These are phyloP conservation scores for Drosophila parthenogenetica DNA, from an alignment of 2,888 invertebrate genomes.

Conservation along the genomic window DNA sequence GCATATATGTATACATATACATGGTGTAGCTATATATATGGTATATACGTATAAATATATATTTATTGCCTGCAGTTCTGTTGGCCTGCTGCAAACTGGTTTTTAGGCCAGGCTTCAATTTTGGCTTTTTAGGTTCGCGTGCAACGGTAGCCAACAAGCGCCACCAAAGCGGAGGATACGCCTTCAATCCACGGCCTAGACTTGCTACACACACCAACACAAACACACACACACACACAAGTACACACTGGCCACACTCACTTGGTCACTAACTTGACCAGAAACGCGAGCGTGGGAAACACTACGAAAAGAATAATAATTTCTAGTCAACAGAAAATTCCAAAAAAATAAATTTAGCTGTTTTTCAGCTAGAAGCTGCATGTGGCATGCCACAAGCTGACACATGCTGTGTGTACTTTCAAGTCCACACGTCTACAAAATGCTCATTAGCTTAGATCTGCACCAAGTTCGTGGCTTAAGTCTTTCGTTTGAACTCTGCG, in stretches of 20 bases:
- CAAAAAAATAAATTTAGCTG: too few relatives aligned
- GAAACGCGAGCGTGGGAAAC: conserved; percentile 60
- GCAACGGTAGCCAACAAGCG: conserved; percentile 76
- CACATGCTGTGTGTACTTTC: conserved; percentile 44
- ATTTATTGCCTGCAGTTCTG: conserved; percentile 13
- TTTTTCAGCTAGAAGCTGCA: conserved; percentile 24
- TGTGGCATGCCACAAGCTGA: conserved; percentile 40
- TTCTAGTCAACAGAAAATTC: background rate
- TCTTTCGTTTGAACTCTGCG: conserved; percentile 64
- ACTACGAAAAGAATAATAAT: background rate
- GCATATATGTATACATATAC: background rate
- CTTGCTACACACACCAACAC: conserved; percentile 48
- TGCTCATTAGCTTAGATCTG: conserved; percentile 6
- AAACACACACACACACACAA: conserved; percentile 20
- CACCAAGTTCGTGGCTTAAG: conserved; percentile 73
- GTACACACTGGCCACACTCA: conserved; percentile 2
- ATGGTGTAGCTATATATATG: background rate
- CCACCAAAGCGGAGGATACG: conserved; percentile 58
- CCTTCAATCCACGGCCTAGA: conserved; percentile 50
- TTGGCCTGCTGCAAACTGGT: conserved; percentile 10
- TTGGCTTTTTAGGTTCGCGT: conserved; percentile 45
- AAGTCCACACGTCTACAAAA: conserved; percentile 5
- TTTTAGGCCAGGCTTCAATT: conserved; percentile 6
- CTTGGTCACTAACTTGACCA: conserved; percentile 21
- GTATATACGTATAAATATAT: conserved; percentile 13